Evolutionary conservation across 2,888 invertebrate genomes (phyloP).

Genomic region (Amiota minor): DNA sequence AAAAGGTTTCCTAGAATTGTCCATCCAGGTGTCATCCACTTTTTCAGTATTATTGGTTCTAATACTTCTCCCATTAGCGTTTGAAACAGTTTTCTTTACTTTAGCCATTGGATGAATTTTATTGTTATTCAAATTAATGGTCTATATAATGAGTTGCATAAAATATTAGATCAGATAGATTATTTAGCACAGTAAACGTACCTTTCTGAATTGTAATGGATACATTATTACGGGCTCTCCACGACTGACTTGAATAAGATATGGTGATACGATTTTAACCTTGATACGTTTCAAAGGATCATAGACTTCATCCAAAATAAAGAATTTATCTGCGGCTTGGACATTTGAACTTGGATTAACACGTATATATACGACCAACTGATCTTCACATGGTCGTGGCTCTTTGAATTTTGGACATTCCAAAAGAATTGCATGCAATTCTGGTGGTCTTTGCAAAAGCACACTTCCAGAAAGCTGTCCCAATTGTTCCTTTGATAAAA

Average conservation of each 20-base stretch:
- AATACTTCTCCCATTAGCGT: no score
- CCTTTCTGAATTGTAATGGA: constrained; percentile 58
- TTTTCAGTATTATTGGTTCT: background rate
- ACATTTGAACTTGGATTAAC: constrained; percentile 51
- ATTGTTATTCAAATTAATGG: no score
- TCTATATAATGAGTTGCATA: no score
- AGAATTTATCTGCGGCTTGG: constrained; percentile 50
- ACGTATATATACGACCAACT: constrained; percentile 56
- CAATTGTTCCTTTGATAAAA: no score
- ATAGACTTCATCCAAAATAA: constrained; percentile 59
- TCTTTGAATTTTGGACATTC: background rate
- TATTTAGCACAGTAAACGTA: constrained; percentile 34
- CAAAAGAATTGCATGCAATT: background rate
- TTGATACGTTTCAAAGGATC: constrained; percentile 49
- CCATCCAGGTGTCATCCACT: background rate
- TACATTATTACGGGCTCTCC: constrained; percentile 62
- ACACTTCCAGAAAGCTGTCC: background rate
- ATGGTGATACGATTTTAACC: constrained; percentile 59
- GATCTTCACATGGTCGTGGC: constrained; percentile 45
- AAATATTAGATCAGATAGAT: no score
- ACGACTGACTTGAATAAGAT: constrained; percentile 58
- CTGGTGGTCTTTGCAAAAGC: background rate
- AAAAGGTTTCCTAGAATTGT: no score
- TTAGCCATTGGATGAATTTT: no score
- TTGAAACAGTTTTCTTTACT: no score